A percentile compares a stretch with the other conserved stretches of the same genome.
phyloP scores from a whole-genome alignment of 2,797 vertebrate genomes.

The Poeciliopsis gracilis region DNA sequence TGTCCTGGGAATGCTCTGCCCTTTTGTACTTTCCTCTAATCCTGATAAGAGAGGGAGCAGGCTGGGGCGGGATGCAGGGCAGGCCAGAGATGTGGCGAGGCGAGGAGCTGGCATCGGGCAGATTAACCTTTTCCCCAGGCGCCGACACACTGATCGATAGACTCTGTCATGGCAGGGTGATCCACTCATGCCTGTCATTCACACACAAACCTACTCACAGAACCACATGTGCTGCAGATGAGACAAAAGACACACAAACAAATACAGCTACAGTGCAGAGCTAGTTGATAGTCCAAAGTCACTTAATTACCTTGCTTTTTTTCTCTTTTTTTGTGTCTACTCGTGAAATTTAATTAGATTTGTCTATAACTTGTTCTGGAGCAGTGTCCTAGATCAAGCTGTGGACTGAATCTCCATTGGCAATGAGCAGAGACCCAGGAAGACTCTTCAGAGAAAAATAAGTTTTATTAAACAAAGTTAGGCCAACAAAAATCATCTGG shows the following conservation, averaged over 20 bases:
- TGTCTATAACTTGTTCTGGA: not conserved
- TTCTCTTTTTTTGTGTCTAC: not conserved
- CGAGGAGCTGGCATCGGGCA: slow-evolving; percentile 66
- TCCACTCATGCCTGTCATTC: slow-evolving; percentile 77
- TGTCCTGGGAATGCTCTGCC: slow-evolving; percentile 93
- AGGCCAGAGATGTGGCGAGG: slow-evolving; percentile 71
- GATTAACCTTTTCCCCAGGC: slow-evolving; percentile 85
- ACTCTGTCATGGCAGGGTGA: slow-evolving; percentile 80
- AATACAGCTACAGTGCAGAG: slow-evolving; percentile 6
- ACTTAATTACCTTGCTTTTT: not conserved
- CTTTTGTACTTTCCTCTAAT: slow-evolving; percentile 87
- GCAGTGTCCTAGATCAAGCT: not conserved
- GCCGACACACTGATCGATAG: slow-evolving; percentile 83
- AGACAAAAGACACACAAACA: slow-evolving; percentile 21
- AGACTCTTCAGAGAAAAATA: not conserved
- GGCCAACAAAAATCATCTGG: not conserved
- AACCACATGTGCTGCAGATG: slow-evolving; percentile 26
- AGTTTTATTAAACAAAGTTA: not conserved
- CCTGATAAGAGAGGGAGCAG: slow-evolving; percentile 83
- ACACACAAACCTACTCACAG: slow-evolving; percentile 47
- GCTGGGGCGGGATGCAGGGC: slow-evolving; percentile 61
- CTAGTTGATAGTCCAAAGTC: slow-evolving; percentile 4
- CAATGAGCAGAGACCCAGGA: not conserved
- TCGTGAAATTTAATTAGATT: not conserved
- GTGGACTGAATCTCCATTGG: not conserved